These are phyloP conservation scores for Cordilura impudica DNA, from an alignment of 2,888 invertebrate genomes.

Conservation along the genomic window DNA sequence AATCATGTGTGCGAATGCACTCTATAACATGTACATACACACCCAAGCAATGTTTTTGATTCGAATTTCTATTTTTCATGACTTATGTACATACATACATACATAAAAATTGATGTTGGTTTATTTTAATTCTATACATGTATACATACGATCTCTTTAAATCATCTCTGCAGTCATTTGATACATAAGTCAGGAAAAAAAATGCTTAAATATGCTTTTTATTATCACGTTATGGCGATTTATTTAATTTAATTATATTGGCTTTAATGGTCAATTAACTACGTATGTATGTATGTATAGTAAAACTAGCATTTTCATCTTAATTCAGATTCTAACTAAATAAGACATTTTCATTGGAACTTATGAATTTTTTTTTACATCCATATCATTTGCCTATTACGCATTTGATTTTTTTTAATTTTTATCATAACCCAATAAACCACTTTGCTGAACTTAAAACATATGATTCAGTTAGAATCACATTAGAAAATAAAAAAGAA, in stretches of 20 bases:
- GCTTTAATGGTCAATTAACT: conserved; percentile 16
- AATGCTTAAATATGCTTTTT: neutral
- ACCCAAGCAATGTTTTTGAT: neutral
- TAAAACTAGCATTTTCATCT: neutral
- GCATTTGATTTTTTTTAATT: too few relatives aligned
- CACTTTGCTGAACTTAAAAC: neutral
- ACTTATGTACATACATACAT: too few relatives aligned
- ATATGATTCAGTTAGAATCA: neutral
- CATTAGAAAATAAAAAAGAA: neutral
- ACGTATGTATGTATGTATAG: neutral
- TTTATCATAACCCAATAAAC: conserved; percentile 28
- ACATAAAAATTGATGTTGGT: too few relatives aligned
- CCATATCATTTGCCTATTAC: neutral
- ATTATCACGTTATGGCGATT: neutral
- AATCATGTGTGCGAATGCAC: conserved; percentile 20
- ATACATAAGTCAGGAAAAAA: conserved; percentile 14
- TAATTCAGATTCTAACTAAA: neutral
- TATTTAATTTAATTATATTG: conserved; percentile 34
- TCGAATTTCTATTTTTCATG: neutral
- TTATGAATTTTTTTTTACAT: neutral
- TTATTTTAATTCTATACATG: neutral
- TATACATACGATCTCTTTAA: neutral
- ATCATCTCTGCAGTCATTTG: neutral
- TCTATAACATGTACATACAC: neutral
- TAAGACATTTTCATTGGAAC: neutral